A percentile compares a stretch with the other conserved stretches of the same genome.
Conservation (phyloP, 2,888 invertebrate species). For the Agrotis exclamationis region DNA sequence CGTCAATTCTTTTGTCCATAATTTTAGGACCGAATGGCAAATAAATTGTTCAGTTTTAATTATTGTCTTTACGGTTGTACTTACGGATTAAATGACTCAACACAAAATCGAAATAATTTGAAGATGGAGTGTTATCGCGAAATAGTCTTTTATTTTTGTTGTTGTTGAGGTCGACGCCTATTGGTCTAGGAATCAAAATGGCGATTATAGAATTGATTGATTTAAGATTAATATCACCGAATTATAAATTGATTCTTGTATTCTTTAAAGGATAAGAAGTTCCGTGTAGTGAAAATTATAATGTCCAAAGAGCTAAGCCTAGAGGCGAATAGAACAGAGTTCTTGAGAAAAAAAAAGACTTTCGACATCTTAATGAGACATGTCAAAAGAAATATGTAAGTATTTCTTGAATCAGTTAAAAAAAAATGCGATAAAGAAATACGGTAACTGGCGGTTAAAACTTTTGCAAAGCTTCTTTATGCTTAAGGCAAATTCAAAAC, state of each 20-base stretch:
- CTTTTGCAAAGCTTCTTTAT: too few species aligned
- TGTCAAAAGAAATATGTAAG: too few species aligned
- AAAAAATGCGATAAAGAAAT: too few species aligned
- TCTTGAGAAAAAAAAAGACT: too few species aligned
- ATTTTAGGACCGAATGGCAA: not conserved
- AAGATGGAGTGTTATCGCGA: conserved; percentile 65
- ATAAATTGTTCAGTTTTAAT: not conserved
- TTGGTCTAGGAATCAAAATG: not conserved
- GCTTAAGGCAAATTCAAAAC: too few species aligned
- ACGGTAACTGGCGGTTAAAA: too few species aligned
- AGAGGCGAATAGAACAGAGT: too few species aligned
- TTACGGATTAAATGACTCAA: conserved; percentile 63
- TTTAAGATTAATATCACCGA: conserved; percentile 33
- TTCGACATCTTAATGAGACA: too few species aligned
- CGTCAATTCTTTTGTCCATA: too few species aligned
- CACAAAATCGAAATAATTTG: conserved; percentile 71
- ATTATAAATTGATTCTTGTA: conserved; percentile 30
- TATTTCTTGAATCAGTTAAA: too few species aligned
- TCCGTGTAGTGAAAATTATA: not conserved
- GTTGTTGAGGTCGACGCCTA: not conserved
- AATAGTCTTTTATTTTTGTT: conserved; percentile 60
- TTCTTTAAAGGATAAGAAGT: not conserved
- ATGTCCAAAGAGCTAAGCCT: too few species aligned
- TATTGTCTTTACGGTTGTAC: conserved; percentile 62
- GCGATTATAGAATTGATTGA: conserved; percentile 34